Conservation (phyloP, 2,888 invertebrate species). For the Sphaerophoria rueppellii region DNA sequence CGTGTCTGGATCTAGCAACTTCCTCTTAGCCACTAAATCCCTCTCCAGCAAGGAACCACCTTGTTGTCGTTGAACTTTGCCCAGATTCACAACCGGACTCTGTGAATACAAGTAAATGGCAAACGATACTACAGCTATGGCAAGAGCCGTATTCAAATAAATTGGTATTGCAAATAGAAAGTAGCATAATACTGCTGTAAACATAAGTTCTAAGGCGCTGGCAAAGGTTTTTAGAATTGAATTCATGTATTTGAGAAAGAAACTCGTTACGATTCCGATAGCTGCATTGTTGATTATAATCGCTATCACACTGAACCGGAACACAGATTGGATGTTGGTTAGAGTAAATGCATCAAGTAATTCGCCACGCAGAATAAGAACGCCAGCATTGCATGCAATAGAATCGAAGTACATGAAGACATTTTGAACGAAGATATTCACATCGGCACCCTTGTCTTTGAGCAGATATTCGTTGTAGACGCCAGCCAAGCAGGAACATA, state of each 20-base stretch:
- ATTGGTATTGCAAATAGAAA: conserved; percentile 93
- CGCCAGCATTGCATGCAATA: conserved; percentile 92
- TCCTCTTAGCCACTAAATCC: conserved; percentile 74
- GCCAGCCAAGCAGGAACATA: conserved; percentile 96
- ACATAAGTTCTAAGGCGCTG: conserved; percentile 94
- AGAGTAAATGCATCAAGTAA: conserved; percentile 85
- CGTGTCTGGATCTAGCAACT: conserved; percentile 78
- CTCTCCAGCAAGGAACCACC: conserved; percentile 14
- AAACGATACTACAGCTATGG: conserved; percentile 91
- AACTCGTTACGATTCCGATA: conserved; percentile 96
- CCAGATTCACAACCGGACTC: conserved; percentile 90
- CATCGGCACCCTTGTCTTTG: conserved; percentile 91
- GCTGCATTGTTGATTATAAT: conserved; percentile 95
- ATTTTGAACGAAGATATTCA: conserved; percentile 96
- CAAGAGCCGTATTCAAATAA: conserved; percentile 90
- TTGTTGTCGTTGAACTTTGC: conserved; percentile 77
- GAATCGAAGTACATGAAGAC: conserved; percentile 98
- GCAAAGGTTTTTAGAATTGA: conserved; percentile 98
- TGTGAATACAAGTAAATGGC: conserved; percentile 94
- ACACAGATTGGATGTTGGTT: conserved; percentile 84
- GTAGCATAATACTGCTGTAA: conserved; percentile 94
- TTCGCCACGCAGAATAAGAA: conserved; percentile 88
- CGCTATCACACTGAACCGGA: conserved; percentile 88
- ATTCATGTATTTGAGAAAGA: conserved; percentile 95
- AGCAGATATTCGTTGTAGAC: conserved; percentile 97